These are phyloP conservation scores for Crambe crambe DNA, from an alignment of 37 sponge, comb jelly and placozoan species.

Conservation along the genomic window DNA sequence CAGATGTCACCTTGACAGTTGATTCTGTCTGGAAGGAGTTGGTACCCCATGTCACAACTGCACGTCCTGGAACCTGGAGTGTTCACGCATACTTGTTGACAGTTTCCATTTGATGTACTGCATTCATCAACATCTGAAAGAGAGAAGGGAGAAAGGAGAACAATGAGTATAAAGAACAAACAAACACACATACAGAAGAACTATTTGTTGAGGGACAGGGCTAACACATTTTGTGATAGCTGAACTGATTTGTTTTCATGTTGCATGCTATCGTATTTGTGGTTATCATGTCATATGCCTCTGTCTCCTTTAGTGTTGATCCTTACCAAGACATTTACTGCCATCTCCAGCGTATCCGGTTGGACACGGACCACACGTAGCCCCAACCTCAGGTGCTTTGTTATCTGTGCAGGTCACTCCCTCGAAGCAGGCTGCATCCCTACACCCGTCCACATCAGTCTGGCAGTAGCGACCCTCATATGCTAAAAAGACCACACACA, in stretches of 20 bases:
- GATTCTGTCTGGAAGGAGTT: not conserved
- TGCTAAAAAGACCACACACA: constrained; percentile 12
- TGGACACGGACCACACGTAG: constrained; percentile 68
- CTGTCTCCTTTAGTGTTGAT: not conserved
- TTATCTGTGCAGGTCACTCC: constrained; percentile 57
- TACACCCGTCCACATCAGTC: constrained; percentile 65
- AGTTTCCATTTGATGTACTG: constrained; percentile 16
- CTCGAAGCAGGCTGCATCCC: constrained; percentile 47
- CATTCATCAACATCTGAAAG: constrained; percentile 59
- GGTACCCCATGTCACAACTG: not conserved
- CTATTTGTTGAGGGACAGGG: too few relatives aligned
- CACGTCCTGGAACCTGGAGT: not conserved
- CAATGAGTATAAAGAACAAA: not conserved
- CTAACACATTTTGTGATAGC: too few relatives aligned
- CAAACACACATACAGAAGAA: too few relatives aligned
- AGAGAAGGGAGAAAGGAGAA: not conserved
- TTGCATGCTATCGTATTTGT: too few relatives aligned
- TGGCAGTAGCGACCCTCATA: constrained; percentile 56
- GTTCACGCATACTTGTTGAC: not conserved
- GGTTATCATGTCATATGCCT: not conserved
- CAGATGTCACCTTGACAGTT: not conserved
- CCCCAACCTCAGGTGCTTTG: constrained; percentile 51
- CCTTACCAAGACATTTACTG: constrained; percentile 55
- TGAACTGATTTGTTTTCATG: too few relatives aligned
- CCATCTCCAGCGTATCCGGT: constrained; percentile 45